These are phyloP conservation scores for Cephus spinipes DNA, from an alignment of 2,888 invertebrate genomes.

Conservation along the genomic window DNA sequence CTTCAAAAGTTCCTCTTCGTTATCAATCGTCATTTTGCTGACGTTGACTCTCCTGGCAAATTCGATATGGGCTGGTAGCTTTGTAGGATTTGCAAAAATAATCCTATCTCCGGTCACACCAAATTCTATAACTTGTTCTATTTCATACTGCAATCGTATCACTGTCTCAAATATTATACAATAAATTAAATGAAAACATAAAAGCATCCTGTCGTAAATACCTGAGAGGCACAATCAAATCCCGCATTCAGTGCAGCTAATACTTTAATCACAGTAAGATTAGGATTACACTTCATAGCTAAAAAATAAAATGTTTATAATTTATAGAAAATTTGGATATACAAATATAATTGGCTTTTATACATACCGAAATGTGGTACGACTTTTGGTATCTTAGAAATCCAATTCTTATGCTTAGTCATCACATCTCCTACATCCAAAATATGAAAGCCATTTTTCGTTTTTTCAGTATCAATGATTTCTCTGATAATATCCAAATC, in stretches of 20 bases:
- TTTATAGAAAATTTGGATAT: background rate
- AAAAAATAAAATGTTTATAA: constrained; percentile 29
- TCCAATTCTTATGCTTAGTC: constrained; percentile 55
- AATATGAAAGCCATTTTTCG: constrained; percentile 55
- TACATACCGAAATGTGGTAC: constrained; percentile 55
- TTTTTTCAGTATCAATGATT: constrained; percentile 41
- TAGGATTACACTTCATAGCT: constrained; percentile 76
- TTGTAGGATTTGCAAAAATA: constrained; percentile 73
- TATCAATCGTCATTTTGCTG: constrained; percentile 71
- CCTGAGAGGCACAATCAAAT: constrained; percentile 75
- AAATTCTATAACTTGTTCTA: constrained; percentile 68
- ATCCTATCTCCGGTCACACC: constrained; percentile 69
- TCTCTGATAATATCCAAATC: constrained; percentile 46
- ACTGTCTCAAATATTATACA: background rate
- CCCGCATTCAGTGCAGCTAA: constrained; percentile 71
- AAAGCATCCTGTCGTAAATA: constrained; percentile 25
- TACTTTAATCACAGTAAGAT: constrained; percentile 63
- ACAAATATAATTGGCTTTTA: constrained; percentile 47
- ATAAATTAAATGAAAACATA: background rate
- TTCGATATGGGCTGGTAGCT: constrained; percentile 69
- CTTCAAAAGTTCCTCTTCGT: constrained; percentile 71
- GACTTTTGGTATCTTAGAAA: constrained; percentile 56
- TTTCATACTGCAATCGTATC: constrained; percentile 67
- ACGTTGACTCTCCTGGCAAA: constrained; percentile 69
- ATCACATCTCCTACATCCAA: constrained; percentile 51